Evolutionary conservation across 1,140 invertebrate genomes (phyloP).

Genomic region (Venustaconcha ellipsiformis): DNA sequence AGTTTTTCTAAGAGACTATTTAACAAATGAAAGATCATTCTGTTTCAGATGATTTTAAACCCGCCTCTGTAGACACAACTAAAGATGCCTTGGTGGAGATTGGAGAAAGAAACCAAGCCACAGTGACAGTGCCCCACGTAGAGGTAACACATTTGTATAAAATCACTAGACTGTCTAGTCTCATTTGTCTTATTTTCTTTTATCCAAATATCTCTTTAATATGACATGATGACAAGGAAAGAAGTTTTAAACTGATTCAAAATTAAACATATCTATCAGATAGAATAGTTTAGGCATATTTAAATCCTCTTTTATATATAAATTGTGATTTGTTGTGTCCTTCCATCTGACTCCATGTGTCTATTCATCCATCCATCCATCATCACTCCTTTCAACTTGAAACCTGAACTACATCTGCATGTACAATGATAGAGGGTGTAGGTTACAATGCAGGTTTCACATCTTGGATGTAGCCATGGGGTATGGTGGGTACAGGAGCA

Average conservation of each 20-base stretch:
- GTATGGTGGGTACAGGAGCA: too few species aligned
- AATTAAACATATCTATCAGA: background rate
- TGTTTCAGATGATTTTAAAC: constrained; percentile 87
- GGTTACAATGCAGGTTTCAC: too few species aligned
- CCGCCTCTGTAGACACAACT: constrained; percentile 92
- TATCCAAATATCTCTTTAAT: background rate
- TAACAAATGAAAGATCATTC: too few species aligned
- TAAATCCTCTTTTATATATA: background rate
- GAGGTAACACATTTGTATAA: constrained; percentile 54
- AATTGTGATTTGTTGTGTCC: too few species aligned
- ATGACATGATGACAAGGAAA: background rate
- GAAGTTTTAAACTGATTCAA: background rate
- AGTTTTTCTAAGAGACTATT: too few species aligned
- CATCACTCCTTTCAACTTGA: too few species aligned
- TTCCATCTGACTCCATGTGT: background rate
- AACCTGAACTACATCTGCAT: too few species aligned
- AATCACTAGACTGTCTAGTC: background rate
- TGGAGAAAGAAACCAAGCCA: constrained; percentile 85
- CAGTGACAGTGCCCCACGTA: constrained; percentile 93
- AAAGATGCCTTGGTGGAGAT: constrained; percentile 92
- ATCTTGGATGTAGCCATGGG: too few species aligned
- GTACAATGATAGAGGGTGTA: too few species aligned
- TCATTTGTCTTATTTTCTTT: background rate
- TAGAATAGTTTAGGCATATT: background rate
- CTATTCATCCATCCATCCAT: background rate